Conservation (phyloP, 2,888 invertebrate genomes). For the Empis stercorea region DNA sequence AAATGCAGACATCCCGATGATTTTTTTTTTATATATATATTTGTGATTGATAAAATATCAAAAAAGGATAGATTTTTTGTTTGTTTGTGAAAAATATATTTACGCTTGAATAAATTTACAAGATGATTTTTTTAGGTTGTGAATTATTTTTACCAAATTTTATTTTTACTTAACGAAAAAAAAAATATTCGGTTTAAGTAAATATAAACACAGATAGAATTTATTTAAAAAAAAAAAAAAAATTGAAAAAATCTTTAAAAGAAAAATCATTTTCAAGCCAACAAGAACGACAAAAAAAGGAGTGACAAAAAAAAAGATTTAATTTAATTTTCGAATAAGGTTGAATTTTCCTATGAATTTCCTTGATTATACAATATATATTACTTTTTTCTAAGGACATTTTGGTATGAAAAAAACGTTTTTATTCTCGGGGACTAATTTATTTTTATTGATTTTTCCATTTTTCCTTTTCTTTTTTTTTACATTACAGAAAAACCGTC, state of each 20-base stretch:
- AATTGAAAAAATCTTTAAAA: background rate
- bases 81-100: background rate
- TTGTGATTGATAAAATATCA: too few relatives aligned
- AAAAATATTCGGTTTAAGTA: background rate
- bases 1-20: too few relatives aligned
- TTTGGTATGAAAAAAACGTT: background rate
- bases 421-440: background rate
- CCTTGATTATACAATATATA: background rate
- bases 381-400: background rate
- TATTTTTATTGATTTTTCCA: background rate
- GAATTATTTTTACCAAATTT: background rate
- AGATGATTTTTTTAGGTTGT: background rate
- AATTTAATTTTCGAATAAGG: background rate
- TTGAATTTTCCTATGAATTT: background rate
- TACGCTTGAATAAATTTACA: background rate
- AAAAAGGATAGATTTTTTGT: too few relatives aligned
- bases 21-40: too few relatives aligned
- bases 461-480: background rate
- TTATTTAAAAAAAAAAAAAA: background rate
- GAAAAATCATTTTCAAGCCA: background rate
- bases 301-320: background rate
- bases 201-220: background rate
- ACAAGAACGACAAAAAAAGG: background rate
- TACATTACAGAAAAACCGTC: too few relatives aligned
- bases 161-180: background rate